Evolutionary conservation across 1,140 invertebrate species (phyloP), one percentile per base, ranked within the genome.

Genomic region (Nylanderia fulva): DNA sequence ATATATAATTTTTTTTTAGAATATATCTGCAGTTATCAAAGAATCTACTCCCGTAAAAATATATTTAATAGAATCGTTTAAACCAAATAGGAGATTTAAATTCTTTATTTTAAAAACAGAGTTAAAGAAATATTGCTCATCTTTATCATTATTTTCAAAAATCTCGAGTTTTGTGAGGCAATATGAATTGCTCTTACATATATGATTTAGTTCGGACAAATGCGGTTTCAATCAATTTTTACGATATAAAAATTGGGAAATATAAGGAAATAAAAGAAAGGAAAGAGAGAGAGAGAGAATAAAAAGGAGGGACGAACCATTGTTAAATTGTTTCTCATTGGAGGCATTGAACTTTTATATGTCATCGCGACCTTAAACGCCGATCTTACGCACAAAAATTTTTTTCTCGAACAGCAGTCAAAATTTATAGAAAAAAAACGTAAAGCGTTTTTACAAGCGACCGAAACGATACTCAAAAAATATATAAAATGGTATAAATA

Each of bases 401-500:
- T 72, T 82, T 60, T 42, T 13, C n/a, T 33, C 77, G 15, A 36
- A 11, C 7, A 27, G 24, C 36, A 24, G 71, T 42, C 66, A 66
- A 58, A 27, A 58, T 82, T 82, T 58, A 82, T 24, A 54, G 27
- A 27, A 72, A 48, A 80, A 80, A 82, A 72, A 29, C 48, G 77
- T 71, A 56, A 80, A 80, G 36, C 77, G 36, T 82, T 82, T 82
- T 82, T 33, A 39, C 66, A 82, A 58, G n/a, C 58, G 58, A 2
- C 13, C 58, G 15, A 33, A 77, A 24, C 77, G 77, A 21, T 82
- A 82, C 39, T 82, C 52, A 36, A 71, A 72, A 72, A 82, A 82
- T 82, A 82, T 42, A 71, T 64, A 36, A 33, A 39, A 71, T 39
- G 77, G 54, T n/a, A 82, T 82, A 82, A 82, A 82, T 82, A 82